Conservation (phyloP, 2,888 invertebrate genomes). For the Drosophila formosana region DNA sequence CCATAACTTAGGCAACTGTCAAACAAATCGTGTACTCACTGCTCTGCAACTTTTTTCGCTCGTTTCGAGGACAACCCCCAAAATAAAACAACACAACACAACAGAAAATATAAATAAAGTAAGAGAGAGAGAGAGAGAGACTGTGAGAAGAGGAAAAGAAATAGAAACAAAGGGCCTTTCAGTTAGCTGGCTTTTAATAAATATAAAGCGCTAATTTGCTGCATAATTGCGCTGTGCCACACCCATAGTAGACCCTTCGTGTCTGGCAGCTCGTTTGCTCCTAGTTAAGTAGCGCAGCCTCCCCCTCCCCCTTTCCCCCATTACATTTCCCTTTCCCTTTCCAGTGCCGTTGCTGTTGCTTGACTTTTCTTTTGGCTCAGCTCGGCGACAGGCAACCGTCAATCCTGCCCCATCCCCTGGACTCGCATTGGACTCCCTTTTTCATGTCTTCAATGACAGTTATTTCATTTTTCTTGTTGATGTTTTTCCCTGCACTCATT, state of each 20-base stretch:
- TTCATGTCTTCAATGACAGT: slow-evolving; percentile 78
- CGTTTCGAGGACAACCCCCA: slow-evolving; percentile 10
- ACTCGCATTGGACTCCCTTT: slow-evolving; percentile 40
- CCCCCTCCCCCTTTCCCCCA: slow-evolving; percentile 15
- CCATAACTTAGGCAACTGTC: slow-evolving; percentile 55
- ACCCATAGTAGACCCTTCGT: slow-evolving; percentile 65
- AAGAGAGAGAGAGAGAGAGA: neutral
- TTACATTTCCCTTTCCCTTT: neutral
- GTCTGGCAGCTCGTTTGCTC: slow-evolving; percentile 63
- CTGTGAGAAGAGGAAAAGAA: neutral
- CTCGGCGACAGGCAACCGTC: slow-evolving; percentile 49
- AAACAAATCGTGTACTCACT: slow-evolving; percentile 43
- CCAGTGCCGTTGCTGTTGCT: neutral
- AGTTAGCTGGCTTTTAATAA: slow-evolving; percentile 70
- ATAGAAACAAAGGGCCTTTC: slow-evolving; percentile 36
- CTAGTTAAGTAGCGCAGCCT: slow-evolving; percentile 77
- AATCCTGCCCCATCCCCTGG: slow-evolving; percentile 30
- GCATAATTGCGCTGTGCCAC: slow-evolving; percentile 77
- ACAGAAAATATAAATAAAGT: slow-evolving; percentile 6
- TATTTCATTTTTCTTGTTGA: slow-evolving; percentile 80
- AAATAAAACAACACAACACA: slow-evolving; percentile 2
- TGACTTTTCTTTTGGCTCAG: slow-evolving; percentile 13
- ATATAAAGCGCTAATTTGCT: slow-evolving; percentile 80
- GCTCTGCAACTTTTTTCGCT: slow-evolving; percentile 32
- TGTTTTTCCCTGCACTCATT: slow-evolving; percentile 79